phyloP scores from a whole-genome alignment of 1,140 invertebrate species.

The Chlorops oryzae region DNA sequence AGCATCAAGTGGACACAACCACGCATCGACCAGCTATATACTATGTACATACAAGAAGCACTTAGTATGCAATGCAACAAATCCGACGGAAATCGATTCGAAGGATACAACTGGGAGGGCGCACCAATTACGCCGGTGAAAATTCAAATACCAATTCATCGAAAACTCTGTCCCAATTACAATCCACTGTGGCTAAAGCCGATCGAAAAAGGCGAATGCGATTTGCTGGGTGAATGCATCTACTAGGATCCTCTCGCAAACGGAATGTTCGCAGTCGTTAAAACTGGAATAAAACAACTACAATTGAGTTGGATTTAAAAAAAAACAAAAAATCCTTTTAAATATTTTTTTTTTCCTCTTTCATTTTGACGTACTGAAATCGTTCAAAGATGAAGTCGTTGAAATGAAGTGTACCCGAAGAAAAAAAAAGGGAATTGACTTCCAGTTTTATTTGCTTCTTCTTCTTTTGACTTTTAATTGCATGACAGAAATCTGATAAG shows the following conservation, averaged over 20 bases:
- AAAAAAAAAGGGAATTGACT: too few species aligned
- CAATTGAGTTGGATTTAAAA: too few species aligned
- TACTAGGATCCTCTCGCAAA: constrained; percentile 40
- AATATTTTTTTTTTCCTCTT: too few species aligned
- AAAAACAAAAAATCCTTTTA: too few species aligned
- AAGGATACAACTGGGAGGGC: constrained; percentile 39
- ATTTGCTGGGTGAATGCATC: constrained; percentile 46
- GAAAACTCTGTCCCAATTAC: constrained; percentile 45
- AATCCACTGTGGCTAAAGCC: constrained; percentile 46
- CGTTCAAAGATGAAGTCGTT: too few species aligned
- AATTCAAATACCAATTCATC: constrained; percentile 43
- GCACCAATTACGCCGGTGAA: constrained; percentile 37
- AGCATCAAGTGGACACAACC: constrained; percentile 79
- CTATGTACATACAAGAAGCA: constrained; percentile 77
- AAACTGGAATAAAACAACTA: too few species aligned
- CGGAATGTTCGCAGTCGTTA: too few species aligned
- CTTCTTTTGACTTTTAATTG: too few species aligned
- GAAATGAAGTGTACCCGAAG: too few species aligned
- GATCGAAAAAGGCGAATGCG: constrained; percentile 42
- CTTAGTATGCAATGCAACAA: constrained; percentile 95
- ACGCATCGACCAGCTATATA: constrained; percentile 62
- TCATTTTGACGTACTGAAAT: too few species aligned
- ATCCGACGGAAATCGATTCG: constrained; percentile 76
- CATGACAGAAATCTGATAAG: too few species aligned
- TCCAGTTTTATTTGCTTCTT: too few species aligned